These are phyloP conservation scores for Papilio dardanus DNA, from an alignment of 1,140 invertebrate species.

Conservation along the genomic window DNA sequence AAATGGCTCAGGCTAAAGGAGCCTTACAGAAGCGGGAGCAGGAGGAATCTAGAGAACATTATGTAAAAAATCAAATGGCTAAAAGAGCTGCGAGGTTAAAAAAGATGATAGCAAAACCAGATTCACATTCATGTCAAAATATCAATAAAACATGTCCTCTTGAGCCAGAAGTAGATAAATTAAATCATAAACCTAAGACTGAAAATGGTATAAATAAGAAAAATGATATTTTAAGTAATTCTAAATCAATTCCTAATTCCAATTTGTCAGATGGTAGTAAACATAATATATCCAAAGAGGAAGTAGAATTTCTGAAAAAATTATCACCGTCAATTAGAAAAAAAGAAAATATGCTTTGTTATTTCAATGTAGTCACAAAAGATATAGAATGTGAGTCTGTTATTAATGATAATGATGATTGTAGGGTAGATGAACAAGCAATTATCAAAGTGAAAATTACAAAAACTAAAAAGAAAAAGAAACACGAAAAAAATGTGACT, in stretches of 20 bases:
- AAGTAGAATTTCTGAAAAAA: constrained; percentile 71
- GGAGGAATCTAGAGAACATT: constrained; percentile 81
- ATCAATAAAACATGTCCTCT: constrained; percentile 18
- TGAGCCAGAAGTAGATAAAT: neutral
- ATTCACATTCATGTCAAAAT: constrained; percentile 45
- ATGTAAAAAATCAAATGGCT: constrained; percentile 81
- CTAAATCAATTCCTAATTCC: constrained; percentile 30
- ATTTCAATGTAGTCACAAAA: constrained; percentile 79
- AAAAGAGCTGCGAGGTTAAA: constrained; percentile 83
- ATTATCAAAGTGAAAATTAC: constrained; percentile 68
- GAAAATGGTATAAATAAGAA: constrained; percentile 30
- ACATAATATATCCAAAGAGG: constrained; percentile 58
- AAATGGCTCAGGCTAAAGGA: constrained; percentile 84
- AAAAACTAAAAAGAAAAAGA: constrained; percentile 58
- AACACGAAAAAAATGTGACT: constrained; percentile 53
- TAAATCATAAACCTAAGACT: constrained; percentile 22
- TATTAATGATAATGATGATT: constrained; percentile 43
- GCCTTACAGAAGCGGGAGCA: constrained; percentile 81
- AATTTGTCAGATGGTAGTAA: constrained; percentile 39
- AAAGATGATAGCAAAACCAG: constrained; percentile 66
- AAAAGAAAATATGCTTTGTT: constrained; percentile 83
- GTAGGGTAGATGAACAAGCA: constrained; percentile 39
- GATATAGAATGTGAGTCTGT: constrained; percentile 39
- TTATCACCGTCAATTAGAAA: constrained; percentile 83
- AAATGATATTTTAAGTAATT: neutral